Percentiles rank a stretch among this genome's conserved stretches.
phyloP scores from a whole-genome alignment of 2,888 invertebrate genomes.

The Plusia festucae region DNA sequence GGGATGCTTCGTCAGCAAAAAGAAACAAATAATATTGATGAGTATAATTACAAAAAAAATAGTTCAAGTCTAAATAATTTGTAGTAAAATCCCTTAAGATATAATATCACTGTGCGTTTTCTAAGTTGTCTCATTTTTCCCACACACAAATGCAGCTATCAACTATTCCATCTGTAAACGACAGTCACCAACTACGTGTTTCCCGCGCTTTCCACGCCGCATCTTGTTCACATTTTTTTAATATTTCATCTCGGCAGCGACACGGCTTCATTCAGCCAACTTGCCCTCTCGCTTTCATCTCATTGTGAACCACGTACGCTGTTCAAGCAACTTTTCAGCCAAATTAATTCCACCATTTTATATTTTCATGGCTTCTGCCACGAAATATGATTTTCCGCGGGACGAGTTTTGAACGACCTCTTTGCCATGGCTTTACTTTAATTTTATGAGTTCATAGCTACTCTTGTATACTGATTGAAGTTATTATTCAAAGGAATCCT shows the following conservation, averaged over 20 bases:
- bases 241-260: conserved; percentile 81
- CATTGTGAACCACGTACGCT: conserved; percentile 76
- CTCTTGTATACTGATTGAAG: conserved; percentile 41
- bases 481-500: conserved; percentile 40
- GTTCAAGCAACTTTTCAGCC: conserved; percentile 82
- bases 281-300: conserved; percentile 85
- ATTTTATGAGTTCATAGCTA: conserved; percentile 59
- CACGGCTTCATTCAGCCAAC: conserved; percentile 82
- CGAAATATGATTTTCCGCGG: conserved; percentile 84
- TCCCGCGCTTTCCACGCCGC: conserved; percentile 54
- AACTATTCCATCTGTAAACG: conserved; percentile 40
- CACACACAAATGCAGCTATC: conserved; percentile 13
- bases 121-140: background rate
- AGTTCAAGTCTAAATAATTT: too few relatives aligned
- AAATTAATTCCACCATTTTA: conserved; percentile 84
- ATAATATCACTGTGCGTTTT: background rate
- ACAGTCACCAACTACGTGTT: conserved; percentile 43
- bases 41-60: background rate
- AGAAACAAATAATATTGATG: background rate
- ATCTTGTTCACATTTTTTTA: conserved; percentile 73
- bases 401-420: conserved; percentile 75
- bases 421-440: conserved; percentile 75
- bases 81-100: background rate
- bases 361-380: conserved; percentile 81
- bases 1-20: background rate